phyloP scores from a whole-genome alignment of 2,888 invertebrate species.

The Opisthograptis luteolata region DNA sequence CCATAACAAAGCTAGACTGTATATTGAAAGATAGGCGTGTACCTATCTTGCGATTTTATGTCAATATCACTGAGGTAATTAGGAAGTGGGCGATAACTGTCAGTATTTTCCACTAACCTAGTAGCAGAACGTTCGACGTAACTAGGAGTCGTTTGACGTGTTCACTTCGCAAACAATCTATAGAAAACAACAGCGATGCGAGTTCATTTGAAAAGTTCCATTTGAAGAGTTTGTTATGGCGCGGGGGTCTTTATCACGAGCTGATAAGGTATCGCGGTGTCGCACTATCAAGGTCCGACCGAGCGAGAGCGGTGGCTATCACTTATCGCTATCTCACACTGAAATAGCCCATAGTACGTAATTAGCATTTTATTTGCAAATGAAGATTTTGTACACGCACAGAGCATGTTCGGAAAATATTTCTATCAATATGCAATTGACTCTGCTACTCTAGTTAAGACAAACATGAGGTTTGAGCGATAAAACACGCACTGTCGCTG shows the following conservation, averaged over 20 bases:
- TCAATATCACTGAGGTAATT: conserved; percentile 30
- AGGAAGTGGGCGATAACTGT: conserved; percentile 29
- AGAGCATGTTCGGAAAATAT: no score
- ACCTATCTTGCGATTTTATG: no score
- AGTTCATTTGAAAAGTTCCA: conserved; percentile 30
- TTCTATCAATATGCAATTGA: no score
- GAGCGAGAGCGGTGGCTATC: conserved; percentile 45
- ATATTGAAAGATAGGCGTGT: no score
- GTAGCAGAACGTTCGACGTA: conserved; percentile 6
- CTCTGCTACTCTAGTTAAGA: not conserved
- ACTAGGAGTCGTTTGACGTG: conserved; percentile 4
- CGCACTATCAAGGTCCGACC: conserved; percentile 59
- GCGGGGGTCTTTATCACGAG: conserved; percentile 53
- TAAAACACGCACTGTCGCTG: conserved; percentile 10
- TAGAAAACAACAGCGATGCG: conserved; percentile 7
- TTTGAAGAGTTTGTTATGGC: conserved; percentile 49
- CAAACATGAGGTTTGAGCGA: conserved; percentile 1
- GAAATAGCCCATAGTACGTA: conserved; percentile 29
- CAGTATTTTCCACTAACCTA: conserved; percentile 26
- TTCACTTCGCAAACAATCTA: conserved; percentile 13
- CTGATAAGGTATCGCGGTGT: conserved; percentile 58
- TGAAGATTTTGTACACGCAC: not conserved
- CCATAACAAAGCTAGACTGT: no score
- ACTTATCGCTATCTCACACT: conserved; percentile 39
- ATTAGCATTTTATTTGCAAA: conserved; percentile 17